Conservation (phyloP, 2,888 invertebrate species). For the Drosophila niveifrons region DNA sequence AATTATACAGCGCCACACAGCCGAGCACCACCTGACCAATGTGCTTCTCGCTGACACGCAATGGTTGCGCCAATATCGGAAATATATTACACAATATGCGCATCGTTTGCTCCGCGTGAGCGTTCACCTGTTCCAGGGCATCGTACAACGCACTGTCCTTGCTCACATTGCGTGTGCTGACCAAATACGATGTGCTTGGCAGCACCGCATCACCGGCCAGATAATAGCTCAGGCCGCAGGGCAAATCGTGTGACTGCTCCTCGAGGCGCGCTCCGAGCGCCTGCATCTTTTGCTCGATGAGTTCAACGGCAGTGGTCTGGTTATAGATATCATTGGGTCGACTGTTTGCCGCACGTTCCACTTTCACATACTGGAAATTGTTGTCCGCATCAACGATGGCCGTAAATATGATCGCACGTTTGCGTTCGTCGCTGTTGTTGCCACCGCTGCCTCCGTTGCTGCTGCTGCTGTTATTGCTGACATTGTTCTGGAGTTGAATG, state of each 20-base stretch:
- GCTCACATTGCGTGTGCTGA: slow-evolving; percentile 72
- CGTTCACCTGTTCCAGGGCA: slow-evolving; percentile 73
- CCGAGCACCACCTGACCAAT: slow-evolving; percentile 83
- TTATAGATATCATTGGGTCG: slow-evolving; percentile 80
- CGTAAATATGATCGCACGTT: slow-evolving; percentile 80
- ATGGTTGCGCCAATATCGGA: slow-evolving; percentile 82
- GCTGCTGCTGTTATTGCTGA: slow-evolving; percentile 71
- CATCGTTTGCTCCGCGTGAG: slow-evolving; percentile 75
- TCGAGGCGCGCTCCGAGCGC: slow-evolving; percentile 51
- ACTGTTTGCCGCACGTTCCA: slow-evolving; percentile 76
- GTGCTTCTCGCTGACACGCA: slow-evolving; percentile 82
- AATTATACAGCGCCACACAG: slow-evolving; percentile 84
- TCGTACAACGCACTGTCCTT: slow-evolving; percentile 60
- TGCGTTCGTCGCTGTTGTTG: slow-evolving; percentile 64
- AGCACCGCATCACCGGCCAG: slow-evolving; percentile 79
- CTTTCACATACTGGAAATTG: slow-evolving; percentile 83
- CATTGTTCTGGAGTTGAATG: slow-evolving; percentile 79
- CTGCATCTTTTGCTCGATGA: slow-evolving; percentile 73
- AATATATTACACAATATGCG: slow-evolving; percentile 83
- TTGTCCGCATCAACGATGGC: slow-evolving; percentile 82
- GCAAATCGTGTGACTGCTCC: slow-evolving; percentile 26
- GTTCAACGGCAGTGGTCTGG: slow-evolving; percentile 78
- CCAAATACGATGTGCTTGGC: slow-evolving; percentile 80
- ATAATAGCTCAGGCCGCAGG: slow-evolving; percentile 62
- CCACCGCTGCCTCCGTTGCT: slow-evolving; percentile 34